Base-by-base conservation (phyloP, 30 jellyfish, hydroid and myxozoan genomes). In the Morbakka virulenta region DNA sequence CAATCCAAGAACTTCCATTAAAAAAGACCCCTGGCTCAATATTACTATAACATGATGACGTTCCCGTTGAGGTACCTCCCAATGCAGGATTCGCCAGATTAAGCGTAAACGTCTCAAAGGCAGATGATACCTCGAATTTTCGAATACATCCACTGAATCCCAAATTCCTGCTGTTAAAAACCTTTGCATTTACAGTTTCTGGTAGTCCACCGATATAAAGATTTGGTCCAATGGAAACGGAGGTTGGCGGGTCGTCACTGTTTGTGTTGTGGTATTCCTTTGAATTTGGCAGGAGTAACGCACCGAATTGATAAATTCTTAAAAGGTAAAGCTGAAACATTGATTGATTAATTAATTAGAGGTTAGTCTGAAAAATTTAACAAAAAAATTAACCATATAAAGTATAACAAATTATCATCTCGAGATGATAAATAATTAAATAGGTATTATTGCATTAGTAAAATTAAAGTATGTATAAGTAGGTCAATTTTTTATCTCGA, bases 191-290 rank as follows among this genome's bases (percentile, higher is more conserved):
- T 6, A 92, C 89, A 30, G 87, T 52, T 70, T 57, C 50, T 6
- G 98, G 96, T n/a, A 92, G 12, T 52, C 96, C 98, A 17, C 98
- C 98, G 22, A 92, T 81, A 68, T 92, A 92, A 4, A 92, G 49
- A 21, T 96, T 96, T 1, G 96, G 80, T 50, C 76, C 64, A n/a
- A 92, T 36, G 22, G 35, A 14, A 57, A 92, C 32, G 17, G 73
- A 85, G 32, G 76, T 28, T 2, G 94, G 61, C 0, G 88, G 72
- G 2, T 72, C 50, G 23, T 69, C 12, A 27, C 80, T 81, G 29
- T 50, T 49, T 17, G 86, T 65, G 65, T 74, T 81, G 48, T 86
- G 94, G 85, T 92, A 92, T 61, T 92, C 98, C 82, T 87, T 86
- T 2, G 98, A 87, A 17, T 64, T 77, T n/a, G 98, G 98, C 1